phyloP scores from a whole-genome alignment of 1,140 invertebrate species.

The Ips nitidus region DNA sequence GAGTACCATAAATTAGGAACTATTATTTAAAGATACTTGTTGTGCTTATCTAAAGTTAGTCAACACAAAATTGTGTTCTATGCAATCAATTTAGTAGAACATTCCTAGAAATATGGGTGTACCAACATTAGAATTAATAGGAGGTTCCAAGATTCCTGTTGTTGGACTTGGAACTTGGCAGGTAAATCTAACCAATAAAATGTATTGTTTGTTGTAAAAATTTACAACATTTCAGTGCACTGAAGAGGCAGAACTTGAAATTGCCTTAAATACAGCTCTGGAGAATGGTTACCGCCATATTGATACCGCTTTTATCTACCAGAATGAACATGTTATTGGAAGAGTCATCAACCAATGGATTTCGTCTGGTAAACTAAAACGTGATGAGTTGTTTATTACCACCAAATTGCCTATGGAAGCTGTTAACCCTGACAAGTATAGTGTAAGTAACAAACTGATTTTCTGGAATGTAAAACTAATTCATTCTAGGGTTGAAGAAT shows the following conservation, averaged over 20 bases:
- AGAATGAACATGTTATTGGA: slow-evolving; percentile 78
- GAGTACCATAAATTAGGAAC: too few species aligned
- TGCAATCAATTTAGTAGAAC: too few species aligned
- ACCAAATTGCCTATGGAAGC: slow-evolving; percentile 68
- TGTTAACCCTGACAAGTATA: slow-evolving; percentile 2
- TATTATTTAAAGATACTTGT: too few species aligned
- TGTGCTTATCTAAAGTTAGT: too few species aligned
- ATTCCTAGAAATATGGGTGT: background rate
- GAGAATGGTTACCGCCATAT: slow-evolving; percentile 70
- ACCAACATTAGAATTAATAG: slow-evolving; percentile 14
- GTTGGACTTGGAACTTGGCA: slow-evolving; percentile 40
- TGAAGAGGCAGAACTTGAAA: slow-evolving; percentile 64
- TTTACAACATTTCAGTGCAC: background rate
- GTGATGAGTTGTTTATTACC: slow-evolving; percentile 80
- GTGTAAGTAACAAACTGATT: background rate
- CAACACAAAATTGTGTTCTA: too few species aligned
- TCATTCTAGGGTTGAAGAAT: slow-evolving; percentile 45
- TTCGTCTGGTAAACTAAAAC: slow-evolving; percentile 62
- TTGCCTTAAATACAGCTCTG: slow-evolving; percentile 65
- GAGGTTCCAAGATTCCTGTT: slow-evolving; percentile 35
- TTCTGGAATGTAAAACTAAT: background rate
- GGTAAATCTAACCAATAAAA: slow-evolving; percentile 20
- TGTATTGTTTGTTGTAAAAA: too few species aligned
- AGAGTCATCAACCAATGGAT: slow-evolving; percentile 73
- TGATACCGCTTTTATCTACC: slow-evolving; percentile 72